Conservation (phyloP, 1,140 invertebrate genomes). For the Acyrthosiphon pisum region DNA sequence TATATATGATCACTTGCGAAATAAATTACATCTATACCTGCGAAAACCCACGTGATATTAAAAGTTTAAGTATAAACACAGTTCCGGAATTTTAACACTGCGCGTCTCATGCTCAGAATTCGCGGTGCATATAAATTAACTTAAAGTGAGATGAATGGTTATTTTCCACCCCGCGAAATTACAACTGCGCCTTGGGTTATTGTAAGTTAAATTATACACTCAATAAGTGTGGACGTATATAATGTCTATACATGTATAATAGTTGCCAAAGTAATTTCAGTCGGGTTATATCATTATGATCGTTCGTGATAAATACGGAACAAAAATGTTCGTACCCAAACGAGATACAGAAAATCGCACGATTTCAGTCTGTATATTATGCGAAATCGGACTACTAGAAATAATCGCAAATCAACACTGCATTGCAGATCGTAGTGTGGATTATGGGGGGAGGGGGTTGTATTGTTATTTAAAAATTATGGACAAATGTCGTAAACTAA, state of each 20-base stretch:
- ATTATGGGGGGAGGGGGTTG: no score
- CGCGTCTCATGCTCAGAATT: neutral
- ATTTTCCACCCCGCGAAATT: neutral
- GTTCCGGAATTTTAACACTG: neutral
- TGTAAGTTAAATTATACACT: conserved; percentile 25
- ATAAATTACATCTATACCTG: neutral
- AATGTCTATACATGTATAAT: neutral
- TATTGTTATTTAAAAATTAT: conserved; percentile 15
- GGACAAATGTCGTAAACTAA: neutral
- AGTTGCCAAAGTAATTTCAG: neutral
- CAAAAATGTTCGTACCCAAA: neutral
- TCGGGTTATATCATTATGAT: neutral
- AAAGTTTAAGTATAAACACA: neutral
- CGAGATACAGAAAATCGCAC: neutral
- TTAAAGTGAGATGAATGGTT: conserved; percentile 28
- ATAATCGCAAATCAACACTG: neutral
- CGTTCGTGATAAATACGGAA: neutral
- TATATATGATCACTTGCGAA: neutral
- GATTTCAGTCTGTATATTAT: neutral
- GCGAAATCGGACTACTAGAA: neutral
- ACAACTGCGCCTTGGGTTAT: neutral
- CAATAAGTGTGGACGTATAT: neutral
- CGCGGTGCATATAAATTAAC: neutral
- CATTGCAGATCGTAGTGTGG: neutral
- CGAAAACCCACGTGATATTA: neutral